These are phyloP conservation scores for Apistogramma diplotaenia DNA, from an alignment of 2,113 vertebrate genomes.

Conservation along the genomic window DNA sequence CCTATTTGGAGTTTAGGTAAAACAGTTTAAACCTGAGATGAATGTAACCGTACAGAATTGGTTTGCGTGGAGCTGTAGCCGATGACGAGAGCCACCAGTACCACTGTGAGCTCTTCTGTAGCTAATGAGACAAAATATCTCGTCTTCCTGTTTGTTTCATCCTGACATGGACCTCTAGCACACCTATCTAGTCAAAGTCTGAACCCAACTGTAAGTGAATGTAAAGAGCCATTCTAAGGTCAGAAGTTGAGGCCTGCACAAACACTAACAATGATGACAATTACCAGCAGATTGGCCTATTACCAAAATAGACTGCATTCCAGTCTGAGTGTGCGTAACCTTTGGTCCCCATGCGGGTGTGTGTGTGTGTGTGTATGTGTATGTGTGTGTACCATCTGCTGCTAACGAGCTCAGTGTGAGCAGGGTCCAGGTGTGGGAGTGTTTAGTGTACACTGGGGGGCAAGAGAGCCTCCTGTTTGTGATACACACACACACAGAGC, in stretches of 20 bases:
- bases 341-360: conserved; percentile 22
- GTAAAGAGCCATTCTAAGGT: conserved; percentile 32
- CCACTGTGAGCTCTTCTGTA: not conserved
- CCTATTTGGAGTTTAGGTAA: conserved; percentile 7
- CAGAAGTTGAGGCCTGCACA: conserved; percentile 53
- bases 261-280: conserved; percentile 62
- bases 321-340: conserved; percentile 61
- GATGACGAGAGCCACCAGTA: not conserved
- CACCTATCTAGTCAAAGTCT: not conserved
- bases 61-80: not conserved
- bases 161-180: not conserved
- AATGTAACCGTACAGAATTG: not conserved
- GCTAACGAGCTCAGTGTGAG: conserved; percentile 63
- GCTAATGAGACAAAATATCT: not conserved
- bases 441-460: conserved; percentile 60
- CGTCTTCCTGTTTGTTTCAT: not conserved
- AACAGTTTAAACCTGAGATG: not conserved
- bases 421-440: conserved; percentile 65
- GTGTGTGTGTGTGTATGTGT: not conserved
- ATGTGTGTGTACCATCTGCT: conserved; percentile 54
- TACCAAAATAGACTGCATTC: conserved; percentile 61
- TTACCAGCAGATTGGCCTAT: conserved; percentile 67
- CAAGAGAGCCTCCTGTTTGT: conserved; percentile 52
- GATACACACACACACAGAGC: not conserved
- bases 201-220: conserved; percentile 27